phyloP scores from a whole-genome alignment of 2,113 vertebrate species.

The Charadrius vociferus region DNA sequence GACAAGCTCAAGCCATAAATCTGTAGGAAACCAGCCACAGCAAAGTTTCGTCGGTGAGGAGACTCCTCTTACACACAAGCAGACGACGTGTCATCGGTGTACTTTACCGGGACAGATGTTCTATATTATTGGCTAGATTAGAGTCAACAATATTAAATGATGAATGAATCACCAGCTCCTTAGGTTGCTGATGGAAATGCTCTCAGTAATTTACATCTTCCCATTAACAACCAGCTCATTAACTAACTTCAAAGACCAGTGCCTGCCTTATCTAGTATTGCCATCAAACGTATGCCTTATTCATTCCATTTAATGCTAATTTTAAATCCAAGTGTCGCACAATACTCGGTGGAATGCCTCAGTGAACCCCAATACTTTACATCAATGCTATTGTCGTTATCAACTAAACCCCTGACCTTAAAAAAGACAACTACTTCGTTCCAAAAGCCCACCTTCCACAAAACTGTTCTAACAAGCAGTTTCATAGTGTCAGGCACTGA shows the following conservation, averaged over 20 bases:
- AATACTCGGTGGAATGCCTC: background rate
- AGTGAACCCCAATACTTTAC: background rate
- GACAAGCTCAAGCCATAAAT: background rate
- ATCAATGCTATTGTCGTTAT: background rate
- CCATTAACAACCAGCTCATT: conserved; percentile 25
- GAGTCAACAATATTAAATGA: conserved; percentile 53
- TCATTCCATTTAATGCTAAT: conserved; percentile 7
- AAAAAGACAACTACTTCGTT: background rate
- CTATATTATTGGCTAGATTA: conserved; percentile 17
- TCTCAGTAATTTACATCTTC: conserved; percentile 36
- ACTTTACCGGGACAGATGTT: background rate
- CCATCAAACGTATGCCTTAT: conserved; percentile 15
- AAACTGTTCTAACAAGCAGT: background rate
- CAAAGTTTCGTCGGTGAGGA: background rate
- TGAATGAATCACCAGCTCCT: conserved; percentile 48
- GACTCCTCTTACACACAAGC: background rate
- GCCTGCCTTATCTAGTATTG: conserved; percentile 46
- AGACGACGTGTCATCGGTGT: conserved; percentile 38
- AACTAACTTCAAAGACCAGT: conserved; percentile 32
- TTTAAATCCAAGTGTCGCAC: conserved; percentile 10
- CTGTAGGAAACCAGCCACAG: conserved; percentile 5
- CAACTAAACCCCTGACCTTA: background rate
- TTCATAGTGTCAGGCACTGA: accelerated
- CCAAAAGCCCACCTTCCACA: background rate
- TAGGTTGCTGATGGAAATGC: conserved; percentile 41